phyloP scores from a whole-genome alignment of 2,113 vertebrate genomes.

The Hippoglossus stenolepis region DNA sequence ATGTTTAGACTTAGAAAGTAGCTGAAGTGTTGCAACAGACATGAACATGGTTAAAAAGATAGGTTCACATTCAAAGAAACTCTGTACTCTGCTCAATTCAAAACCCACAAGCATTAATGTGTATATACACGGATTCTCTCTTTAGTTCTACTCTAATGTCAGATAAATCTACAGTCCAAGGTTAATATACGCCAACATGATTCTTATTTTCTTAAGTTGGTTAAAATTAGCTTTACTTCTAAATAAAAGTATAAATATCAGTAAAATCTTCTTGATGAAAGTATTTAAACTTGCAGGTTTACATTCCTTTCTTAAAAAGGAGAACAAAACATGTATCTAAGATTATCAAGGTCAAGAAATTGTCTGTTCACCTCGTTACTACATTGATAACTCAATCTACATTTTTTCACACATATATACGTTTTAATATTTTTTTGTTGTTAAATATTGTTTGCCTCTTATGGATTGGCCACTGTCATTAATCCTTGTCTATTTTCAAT shows the following conservation, averaged over 20 bases:
- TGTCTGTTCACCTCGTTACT: too few species aligned
- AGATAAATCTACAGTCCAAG: too few species aligned
- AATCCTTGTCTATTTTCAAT: neutral
- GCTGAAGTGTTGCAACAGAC: slow-evolving; percentile 3
- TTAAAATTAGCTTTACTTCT: neutral
- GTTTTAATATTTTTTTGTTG: neutral
- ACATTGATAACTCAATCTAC: too few species aligned
- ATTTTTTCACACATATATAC: too few species aligned
- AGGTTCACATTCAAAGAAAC: slow-evolving; percentile 17
- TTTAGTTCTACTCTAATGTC: too few species aligned
- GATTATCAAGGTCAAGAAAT: neutral
- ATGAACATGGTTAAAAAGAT: slow-evolving; percentile 13
- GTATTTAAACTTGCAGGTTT: neutral
- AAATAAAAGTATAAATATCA: neutral
- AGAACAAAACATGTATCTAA: neutral
- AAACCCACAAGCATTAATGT: neutral
- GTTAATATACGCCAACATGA: too few species aligned
- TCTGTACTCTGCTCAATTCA: neutral
- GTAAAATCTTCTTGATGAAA: neutral
- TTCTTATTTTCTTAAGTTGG: neutral
- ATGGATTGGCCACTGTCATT: too few species aligned
- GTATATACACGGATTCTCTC: too few species aligned
- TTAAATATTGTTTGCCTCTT: neutral
- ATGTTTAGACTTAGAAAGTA: neutral
- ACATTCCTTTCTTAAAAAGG: neutral